Evolutionary conservation across 1,140 invertebrate species (phyloP).

Genomic region (Harlomillsia oculata): DNA sequence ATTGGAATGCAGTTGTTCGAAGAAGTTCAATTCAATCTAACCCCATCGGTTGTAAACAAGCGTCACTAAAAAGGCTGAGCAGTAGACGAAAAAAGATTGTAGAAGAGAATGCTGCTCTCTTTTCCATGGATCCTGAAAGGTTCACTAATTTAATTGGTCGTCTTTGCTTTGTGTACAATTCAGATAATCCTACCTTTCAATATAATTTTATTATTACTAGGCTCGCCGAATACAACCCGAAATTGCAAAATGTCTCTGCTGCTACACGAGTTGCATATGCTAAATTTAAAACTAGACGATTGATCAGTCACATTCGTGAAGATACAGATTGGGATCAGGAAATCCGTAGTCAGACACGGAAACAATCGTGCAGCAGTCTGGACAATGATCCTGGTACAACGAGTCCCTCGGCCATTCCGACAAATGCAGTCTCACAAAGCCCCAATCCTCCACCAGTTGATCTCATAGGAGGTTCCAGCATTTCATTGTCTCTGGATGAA

Average conservation of each 20-base stretch:
- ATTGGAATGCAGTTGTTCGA: conserved; percentile 73
- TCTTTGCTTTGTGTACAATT: background rate
- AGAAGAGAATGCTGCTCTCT: conserved; percentile 46
- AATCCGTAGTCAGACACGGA: too few relatives aligned
- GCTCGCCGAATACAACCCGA: conserved; percentile 65
- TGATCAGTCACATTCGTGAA: conserved; percentile 40
- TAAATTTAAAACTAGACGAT: conserved; percentile 67
- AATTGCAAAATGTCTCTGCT: conserved; percentile 58
- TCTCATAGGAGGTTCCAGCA: too few relatives aligned
- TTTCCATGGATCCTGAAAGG: conserved; percentile 56
- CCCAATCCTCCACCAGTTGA: too few relatives aligned
- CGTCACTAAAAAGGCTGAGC: conserved; percentile 16
- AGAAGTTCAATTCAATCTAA: conserved; percentile 56
- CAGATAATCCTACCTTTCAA: background rate
- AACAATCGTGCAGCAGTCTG: too few relatives aligned
- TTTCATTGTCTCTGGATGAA: background rate
- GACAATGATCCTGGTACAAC: too few relatives aligned
- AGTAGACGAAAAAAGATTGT: conserved; percentile 41
- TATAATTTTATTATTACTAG: conserved; percentile 36
- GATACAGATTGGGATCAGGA: conserved; percentile 3
- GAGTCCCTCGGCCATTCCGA: background rate
- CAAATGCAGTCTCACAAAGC: background rate
- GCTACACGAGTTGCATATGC: conserved; percentile 69
- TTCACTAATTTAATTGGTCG: background rate
- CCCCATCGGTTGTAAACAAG: conserved; percentile 59